phyloP scores from a whole-genome alignment of 64 coral and sea anemone genomes.

The Montipora efflorescens region DNA sequence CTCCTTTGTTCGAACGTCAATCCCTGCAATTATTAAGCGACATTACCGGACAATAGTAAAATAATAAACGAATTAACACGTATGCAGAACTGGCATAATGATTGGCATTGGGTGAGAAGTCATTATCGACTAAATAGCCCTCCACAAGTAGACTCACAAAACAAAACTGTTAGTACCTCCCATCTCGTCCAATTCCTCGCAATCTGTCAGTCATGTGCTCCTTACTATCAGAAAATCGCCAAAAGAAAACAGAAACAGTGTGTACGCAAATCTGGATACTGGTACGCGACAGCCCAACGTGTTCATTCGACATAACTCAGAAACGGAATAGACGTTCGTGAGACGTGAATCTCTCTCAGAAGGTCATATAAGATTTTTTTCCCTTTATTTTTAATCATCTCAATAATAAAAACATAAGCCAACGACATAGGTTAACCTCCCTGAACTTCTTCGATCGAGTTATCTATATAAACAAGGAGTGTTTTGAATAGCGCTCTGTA shows the following conservation, averaged over 20 bases:
- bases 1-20: constrained; percentile 91
- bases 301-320: neutral
- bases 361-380: neutral
- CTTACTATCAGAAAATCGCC: constrained; percentile 43
- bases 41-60: constrained; percentile 98
- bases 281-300: neutral
- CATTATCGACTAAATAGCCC: constrained; percentile 96
- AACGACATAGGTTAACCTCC: constrained; percentile 19
- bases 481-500: constrained; percentile 85
- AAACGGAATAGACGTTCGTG: neutral
- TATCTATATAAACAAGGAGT: constrained; percentile 83
- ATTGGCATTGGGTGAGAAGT: constrained; percentile 95
- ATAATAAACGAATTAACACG: constrained; percentile 99
- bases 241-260: constrained; percentile 36
- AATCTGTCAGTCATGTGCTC: constrained; percentile 59
- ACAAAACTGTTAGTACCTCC: constrained; percentile 75
- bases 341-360: neutral
- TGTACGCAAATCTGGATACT: neutral
- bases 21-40: constrained; percentile 98
- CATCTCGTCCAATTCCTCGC: constrained; percentile 72
- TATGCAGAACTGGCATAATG: constrained; percentile 84
- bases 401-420: neutral
- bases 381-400: neutral
- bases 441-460: constrained; percentile 4
- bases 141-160: constrained; percentile 85